Evolutionary conservation across 2,888 invertebrate genomes (phyloP).

Genomic region (Pristionchus japonicus): DNA sequence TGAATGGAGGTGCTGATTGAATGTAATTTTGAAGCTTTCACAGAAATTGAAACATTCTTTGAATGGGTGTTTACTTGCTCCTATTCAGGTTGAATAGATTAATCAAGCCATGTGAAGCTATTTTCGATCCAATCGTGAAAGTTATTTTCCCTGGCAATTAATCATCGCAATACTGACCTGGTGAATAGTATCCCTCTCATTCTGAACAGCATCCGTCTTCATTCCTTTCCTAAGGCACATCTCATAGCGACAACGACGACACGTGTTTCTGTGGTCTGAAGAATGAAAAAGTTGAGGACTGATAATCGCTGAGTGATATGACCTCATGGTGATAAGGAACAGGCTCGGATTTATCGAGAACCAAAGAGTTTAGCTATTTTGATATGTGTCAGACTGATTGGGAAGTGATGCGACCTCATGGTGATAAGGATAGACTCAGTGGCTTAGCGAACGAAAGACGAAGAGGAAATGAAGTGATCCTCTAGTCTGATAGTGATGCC

Average conservation of each 20-base stretch:
- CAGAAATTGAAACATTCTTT: no score
- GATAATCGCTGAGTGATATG: no score
- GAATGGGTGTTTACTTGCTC: neutral
- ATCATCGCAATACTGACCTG: no score
- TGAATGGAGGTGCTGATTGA: neutral
- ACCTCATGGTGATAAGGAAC: neutral
- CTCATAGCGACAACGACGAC: slow-evolving; percentile 71
- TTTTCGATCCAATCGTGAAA: no score
- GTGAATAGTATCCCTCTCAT: slow-evolving; percentile 24
- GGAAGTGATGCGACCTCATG: neutral
- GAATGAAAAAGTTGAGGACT: neutral
- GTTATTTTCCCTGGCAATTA: no score
- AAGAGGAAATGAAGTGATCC: neutral
- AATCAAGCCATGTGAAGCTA: no score
- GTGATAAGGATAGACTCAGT: neutral
- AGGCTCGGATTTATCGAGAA: neutral
- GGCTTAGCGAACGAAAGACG: neutral
- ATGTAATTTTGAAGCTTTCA: no score
- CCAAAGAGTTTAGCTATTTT: no score
- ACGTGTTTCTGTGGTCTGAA: slow-evolving; percentile 72
- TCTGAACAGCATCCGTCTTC: slow-evolving; percentile 35
- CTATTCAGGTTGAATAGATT: neutral
- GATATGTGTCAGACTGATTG: neutral
- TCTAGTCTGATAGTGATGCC: neutral
- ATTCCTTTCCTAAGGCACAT: slow-evolving; percentile 64